phyloP scores from a whole-genome alignment of 2,888 invertebrate species.

The Amitus sp. region DNA sequence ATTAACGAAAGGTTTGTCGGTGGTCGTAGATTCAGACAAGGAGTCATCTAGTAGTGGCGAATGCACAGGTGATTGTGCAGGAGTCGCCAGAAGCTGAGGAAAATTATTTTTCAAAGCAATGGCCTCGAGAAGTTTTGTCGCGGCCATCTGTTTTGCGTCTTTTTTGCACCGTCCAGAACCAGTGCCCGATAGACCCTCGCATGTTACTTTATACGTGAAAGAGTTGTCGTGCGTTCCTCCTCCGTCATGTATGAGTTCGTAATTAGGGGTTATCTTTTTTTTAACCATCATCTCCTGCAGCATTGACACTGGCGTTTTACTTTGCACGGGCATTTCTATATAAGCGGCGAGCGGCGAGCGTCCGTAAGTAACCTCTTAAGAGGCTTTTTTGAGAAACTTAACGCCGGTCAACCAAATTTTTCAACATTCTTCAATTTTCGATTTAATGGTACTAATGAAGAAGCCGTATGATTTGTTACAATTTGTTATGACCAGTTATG shows the following conservation, averaged over 20 bases:
- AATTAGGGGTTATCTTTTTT: conserved; percentile 68
- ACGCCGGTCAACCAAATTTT: no score
- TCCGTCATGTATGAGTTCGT: conserved; percentile 62
- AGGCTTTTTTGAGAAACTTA: no score
- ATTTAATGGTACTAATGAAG: no score
- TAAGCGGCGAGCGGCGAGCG: no score
- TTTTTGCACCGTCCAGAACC: conserved; percentile 65
- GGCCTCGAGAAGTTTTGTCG: conserved; percentile 57
- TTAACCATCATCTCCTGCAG: conserved; percentile 75
- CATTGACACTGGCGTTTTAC: conserved; percentile 75
- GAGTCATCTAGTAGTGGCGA: conserved; percentile 36
- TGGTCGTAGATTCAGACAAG: no score
- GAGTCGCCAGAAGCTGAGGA: conserved; percentile 53
- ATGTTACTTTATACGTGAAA: conserved; percentile 60
- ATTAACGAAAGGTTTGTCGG: conserved; percentile 54
- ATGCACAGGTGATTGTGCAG: conserved; percentile 50
- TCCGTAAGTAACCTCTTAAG: no score
- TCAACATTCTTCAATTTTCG: no score
- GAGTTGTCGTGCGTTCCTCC: conserved; percentile 62
- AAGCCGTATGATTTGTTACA: no score
- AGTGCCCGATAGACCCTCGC: conserved; percentile 52
- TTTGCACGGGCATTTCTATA: conserved; percentile 54
- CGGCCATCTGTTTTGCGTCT: conserved; percentile 65
- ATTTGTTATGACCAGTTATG: no score
- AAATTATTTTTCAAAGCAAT: conserved; percentile 51